phyloP scores from a whole-genome alignment of 2,797 vertebrate genomes.

The Rhyacichthys aspro region DNA sequence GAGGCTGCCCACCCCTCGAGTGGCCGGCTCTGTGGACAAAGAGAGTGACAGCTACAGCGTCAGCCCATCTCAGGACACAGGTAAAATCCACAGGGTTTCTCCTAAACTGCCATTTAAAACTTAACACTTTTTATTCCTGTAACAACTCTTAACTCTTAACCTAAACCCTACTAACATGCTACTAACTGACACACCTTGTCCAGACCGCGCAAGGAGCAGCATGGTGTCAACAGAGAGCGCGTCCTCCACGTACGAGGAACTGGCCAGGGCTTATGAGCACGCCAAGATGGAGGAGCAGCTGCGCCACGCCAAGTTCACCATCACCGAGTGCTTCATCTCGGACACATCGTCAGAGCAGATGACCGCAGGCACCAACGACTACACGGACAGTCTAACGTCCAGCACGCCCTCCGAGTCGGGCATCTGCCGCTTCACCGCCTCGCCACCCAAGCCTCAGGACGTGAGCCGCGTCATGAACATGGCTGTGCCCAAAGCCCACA shows the following conservation, averaged over 20 bases:
- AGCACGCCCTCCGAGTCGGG: constrained; percentile 97
- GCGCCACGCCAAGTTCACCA: constrained; percentile 98
- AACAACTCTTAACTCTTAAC: constrained; percentile 5
- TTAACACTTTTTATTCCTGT: not conserved
- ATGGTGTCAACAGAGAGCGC: constrained; percentile 99
- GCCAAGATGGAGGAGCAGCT: constrained; percentile 99
- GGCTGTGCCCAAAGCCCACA: constrained; percentile 96
- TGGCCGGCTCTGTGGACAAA: constrained; percentile 95
- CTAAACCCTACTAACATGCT: not conserved
- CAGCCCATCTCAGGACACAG: too few species aligned
- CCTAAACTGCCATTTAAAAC: too few species aligned
- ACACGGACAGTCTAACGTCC: constrained; percentile 97
- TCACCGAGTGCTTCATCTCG: constrained; percentile 98
- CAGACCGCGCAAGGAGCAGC: constrained; percentile 72
- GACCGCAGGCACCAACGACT: constrained; percentile 98
- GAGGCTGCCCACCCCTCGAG: constrained; percentile 94
- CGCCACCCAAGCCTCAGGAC: constrained; percentile 96
- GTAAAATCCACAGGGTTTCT: too few species aligned
- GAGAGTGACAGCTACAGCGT: too few species aligned
- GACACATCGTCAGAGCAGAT: constrained; percentile 99
- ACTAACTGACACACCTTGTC: not conserved
- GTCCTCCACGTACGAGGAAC: constrained; percentile 97
- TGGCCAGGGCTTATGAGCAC: constrained; percentile 96
- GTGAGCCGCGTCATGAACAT: constrained; percentile 95
- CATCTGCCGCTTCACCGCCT: constrained; percentile 97